A percentile compares a stretch with the other conserved stretches of the same genome.
These are phyloP conservation scores for Panagrolaimus sp. DNA, from an alignment of 1,140 invertebrate species.

Conservation along the genomic window DNA sequence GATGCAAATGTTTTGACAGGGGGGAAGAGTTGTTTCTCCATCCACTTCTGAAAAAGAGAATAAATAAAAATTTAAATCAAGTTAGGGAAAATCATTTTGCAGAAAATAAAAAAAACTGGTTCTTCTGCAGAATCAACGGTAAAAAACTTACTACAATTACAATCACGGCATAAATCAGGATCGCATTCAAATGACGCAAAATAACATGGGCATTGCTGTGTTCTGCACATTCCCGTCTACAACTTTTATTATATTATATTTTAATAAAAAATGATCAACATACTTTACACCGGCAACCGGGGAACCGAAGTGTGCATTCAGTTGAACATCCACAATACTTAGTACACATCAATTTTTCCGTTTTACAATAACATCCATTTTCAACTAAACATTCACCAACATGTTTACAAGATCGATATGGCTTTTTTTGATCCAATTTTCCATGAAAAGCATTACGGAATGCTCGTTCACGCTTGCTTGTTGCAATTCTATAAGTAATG, in stretches of 20 bases:
- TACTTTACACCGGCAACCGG: constrained; percentile 94
- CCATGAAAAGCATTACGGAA: constrained; percentile 46
- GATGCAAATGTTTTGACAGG: constrained; percentile 89
- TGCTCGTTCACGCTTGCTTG: constrained; percentile 26
- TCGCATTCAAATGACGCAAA: constrained; percentile 95
- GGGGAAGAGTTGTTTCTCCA: constrained; percentile 22
- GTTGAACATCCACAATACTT: constrained; percentile 48
- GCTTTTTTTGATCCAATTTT: constrained; percentile 41
- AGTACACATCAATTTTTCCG: constrained; percentile 48
- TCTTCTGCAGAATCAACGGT: too few species aligned
- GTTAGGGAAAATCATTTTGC: too few species aligned
- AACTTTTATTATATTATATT: too few species aligned
- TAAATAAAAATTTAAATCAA: too few species aligned
- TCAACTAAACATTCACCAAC: constrained; percentile 39
- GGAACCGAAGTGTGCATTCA: constrained; percentile 67
- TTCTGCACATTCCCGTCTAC: constrained; percentile 88
- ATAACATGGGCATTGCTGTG: constrained; percentile 90
- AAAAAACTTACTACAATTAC: constrained; percentile 73
- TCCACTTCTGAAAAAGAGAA: neutral
- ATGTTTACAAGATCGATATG: constrained; percentile 46
- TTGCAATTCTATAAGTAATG: neutral
- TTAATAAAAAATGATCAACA: too few species aligned
- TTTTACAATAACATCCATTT: constrained; percentile 34
- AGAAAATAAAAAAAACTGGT: constrained; percentile 11
- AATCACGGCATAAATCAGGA: constrained; percentile 92